Conservation (phyloP, 2,888 invertebrate genomes). For the Junonia oenone region DNA sequence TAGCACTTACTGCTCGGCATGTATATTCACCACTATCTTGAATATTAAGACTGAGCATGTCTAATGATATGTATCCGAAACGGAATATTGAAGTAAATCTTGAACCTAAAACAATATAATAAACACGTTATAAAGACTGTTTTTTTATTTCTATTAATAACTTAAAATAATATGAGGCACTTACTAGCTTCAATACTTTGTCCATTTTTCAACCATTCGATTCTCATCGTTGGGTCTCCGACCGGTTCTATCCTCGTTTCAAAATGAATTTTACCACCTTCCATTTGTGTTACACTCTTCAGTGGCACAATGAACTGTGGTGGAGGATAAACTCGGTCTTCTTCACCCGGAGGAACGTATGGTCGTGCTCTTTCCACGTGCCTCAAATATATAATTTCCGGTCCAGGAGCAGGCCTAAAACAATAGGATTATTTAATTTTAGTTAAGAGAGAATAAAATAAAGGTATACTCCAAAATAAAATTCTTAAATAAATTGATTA, state of each 20-base stretch:
- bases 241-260: conserved; percentile 98
- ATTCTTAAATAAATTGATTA: neutral
- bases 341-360: conserved; percentile 88
- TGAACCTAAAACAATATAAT: conserved; percentile 84
- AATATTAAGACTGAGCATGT: conserved; percentile 90
- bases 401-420: conserved; percentile 91
- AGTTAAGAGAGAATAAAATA: neutral
- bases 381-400: conserved; percentile 95
- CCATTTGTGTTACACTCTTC: conserved; percentile 88
- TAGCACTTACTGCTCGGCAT: conserved; percentile 91
- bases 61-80: conserved; percentile 97
- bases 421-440: neutral
- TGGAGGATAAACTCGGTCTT: conserved; percentile 92
- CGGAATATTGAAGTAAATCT: conserved; percentile 96
- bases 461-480: no score
- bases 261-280: conserved; percentile 96
- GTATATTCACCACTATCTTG: conserved; percentile 95
- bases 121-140: neutral
- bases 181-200: conserved; percentile 94
- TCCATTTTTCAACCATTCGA: conserved; percentile 97
- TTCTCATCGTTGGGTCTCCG: conserved; percentile 96
- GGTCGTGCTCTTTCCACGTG: conserved; percentile 95
- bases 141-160: neutral
- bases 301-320: conserved; percentile 95
- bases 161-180: conserved; percentile 42